phyloP scores from a whole-genome alignment of 2,888 invertebrate species.

The Sphaerophoria rueppellii region DNA sequence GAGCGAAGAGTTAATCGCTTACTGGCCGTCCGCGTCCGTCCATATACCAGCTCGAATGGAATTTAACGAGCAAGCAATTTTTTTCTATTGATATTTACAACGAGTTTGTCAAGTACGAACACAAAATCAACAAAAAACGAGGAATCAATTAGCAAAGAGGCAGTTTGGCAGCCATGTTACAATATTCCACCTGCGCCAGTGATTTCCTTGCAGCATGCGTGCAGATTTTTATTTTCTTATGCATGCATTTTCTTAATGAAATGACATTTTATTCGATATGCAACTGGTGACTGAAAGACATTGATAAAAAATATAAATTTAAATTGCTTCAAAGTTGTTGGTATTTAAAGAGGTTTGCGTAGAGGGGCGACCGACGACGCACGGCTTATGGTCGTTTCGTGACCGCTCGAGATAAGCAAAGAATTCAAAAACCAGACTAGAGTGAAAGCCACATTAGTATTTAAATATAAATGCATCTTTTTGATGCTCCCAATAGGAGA shows the following conservation, averaged over 20 bases:
- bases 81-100: slow-evolving; percentile 36
- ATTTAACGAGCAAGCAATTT: slow-evolving; percentile 16
- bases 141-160: slow-evolving; percentile 30
- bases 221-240: slow-evolving; percentile 6
- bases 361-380: neutral
- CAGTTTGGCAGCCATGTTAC: slow-evolving; percentile 21
- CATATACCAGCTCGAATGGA: slow-evolving; percentile 15
- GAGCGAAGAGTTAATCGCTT: slow-evolving; percentile 41
- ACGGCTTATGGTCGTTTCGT: neutral
- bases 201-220: slow-evolving; percentile 31
- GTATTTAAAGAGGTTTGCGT: neutral
- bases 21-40: slow-evolving; percentile 4
- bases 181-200: slow-evolving; percentile 27
- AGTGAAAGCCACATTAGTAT: slow-evolving; percentile 9
- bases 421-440: slow-evolving; percentile 1
- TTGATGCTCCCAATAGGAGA: neutral
- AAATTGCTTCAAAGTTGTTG: slow-evolving; percentile 18
- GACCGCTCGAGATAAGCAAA: slow-evolving; percentile 27
- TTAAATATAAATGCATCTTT: slow-evolving; percentile 9
- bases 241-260: slow-evolving; percentile 10
- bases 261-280: slow-evolving; percentile 35
- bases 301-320: slow-evolving; percentile 34
- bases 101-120: slow-evolving; percentile 26
- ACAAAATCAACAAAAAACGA: slow-evolving; percentile 5
- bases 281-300: slow-evolving; percentile 3